Evolutionary conservation across 1,140 invertebrate species (phyloP).

Genomic region (Drosophila fuyamai): DNA sequence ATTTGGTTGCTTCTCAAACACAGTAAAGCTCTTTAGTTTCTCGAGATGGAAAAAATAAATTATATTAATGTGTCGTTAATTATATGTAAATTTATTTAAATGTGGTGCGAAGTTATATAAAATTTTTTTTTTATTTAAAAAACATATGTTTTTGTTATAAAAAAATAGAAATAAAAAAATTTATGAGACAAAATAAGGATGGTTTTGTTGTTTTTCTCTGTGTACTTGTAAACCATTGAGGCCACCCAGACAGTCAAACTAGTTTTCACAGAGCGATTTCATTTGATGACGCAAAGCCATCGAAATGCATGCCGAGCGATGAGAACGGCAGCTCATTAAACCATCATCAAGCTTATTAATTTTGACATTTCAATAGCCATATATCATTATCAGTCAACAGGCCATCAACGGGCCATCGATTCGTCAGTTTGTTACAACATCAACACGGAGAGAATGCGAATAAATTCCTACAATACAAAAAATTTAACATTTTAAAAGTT

Average conservation of each 20-base stretch:
- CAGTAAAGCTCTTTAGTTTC: too few relatives aligned
- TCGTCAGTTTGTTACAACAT: slow-evolving; percentile 26
- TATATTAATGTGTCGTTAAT: too few relatives aligned
- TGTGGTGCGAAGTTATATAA: too few relatives aligned
- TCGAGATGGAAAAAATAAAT: too few relatives aligned
- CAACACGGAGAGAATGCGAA: slow-evolving; percentile 6
- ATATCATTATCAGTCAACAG: slow-evolving; percentile 62
- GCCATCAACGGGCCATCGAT: slow-evolving; percentile 53
- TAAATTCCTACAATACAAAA: slow-evolving; percentile 28
- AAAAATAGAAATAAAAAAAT: too few relatives aligned
- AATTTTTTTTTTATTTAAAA: too few relatives aligned
- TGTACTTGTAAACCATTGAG: not conserved
- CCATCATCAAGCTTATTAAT: slow-evolving; percentile 62
- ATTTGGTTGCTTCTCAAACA: too few relatives aligned
- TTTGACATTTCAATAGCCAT: slow-evolving; percentile 71
- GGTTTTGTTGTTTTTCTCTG: too few relatives aligned
- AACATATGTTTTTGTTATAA: too few relatives aligned
- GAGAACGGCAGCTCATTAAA: slow-evolving; percentile 56
- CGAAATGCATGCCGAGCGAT: slow-evolving; percentile 11
- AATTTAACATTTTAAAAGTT: slow-evolving; percentile 12
- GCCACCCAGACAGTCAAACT: slow-evolving; percentile 11
- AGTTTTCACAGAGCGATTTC: slow-evolving; percentile 24
- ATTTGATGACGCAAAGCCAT: slow-evolving; percentile 37
- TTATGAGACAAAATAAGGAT: too few relatives aligned
- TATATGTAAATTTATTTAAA: too few relatives aligned